phyloP scores from a whole-genome alignment of 1,140 invertebrate genomes.

The Drosophila ironensis region DNA sequence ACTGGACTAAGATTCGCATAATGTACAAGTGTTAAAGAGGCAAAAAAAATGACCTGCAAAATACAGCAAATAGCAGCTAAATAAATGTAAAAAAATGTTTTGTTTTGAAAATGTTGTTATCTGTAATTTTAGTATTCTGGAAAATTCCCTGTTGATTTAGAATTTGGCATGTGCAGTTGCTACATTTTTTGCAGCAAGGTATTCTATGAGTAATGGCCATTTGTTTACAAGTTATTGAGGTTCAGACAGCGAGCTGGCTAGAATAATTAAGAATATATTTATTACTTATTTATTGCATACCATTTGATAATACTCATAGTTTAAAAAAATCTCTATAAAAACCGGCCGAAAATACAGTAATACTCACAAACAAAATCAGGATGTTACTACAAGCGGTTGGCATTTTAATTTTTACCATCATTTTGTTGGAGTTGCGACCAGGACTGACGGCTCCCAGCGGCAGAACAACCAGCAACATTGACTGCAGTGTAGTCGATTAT shows the following conservation, averaged over 20 bases:
- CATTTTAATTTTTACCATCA: not conserved
- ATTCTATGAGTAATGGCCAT: too few species aligned
- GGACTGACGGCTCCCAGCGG: not conserved
- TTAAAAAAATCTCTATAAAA: not conserved
- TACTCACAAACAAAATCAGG: not conserved
- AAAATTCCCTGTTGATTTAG: too few species aligned
- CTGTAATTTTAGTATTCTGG: too few species aligned
- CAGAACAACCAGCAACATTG: not conserved
- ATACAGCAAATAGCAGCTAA: not conserved
- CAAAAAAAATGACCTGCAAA: not conserved
- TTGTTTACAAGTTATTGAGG: too few species aligned
- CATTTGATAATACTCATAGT: not conserved
- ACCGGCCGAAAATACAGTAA: not conserved
- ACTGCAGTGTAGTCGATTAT: not conserved
- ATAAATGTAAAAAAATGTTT: too few species aligned
- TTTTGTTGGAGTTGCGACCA: not conserved
- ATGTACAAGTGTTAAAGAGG: constrained; percentile 72
- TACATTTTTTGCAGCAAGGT: too few species aligned
- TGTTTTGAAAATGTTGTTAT: too few species aligned
- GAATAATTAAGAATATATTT: not conserved
- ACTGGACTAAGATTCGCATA: constrained; percentile 60
- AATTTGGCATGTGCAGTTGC: too few species aligned
- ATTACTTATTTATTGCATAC: not conserved
- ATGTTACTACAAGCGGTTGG: not conserved
- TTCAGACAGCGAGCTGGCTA: not conserved